Conservation (phyloP, 1,140 invertebrate genomes). For the Odontomachus brunneus region DNA sequence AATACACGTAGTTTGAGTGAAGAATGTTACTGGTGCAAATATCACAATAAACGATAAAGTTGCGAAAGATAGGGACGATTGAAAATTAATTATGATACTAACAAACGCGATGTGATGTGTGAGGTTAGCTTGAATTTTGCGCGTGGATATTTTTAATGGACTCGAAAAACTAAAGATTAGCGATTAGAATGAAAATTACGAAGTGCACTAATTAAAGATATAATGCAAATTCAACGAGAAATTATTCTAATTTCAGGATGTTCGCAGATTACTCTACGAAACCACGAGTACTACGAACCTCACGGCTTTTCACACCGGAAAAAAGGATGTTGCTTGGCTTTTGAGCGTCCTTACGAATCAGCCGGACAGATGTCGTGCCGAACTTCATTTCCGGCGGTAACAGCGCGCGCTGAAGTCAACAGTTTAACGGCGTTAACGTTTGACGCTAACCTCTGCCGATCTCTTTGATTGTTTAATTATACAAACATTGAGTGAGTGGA, state of each 20-base stretch:
- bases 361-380: slow-evolving; percentile 37
- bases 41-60: not conserved
- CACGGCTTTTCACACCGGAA: slow-evolving; percentile 43
- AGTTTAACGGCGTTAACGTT: no score
- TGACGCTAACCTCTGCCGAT: no score
- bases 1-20: not conserved
- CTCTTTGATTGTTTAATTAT: no score
- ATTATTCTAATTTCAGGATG: slow-evolving; percentile 50
- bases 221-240: not conserved
- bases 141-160: not conserved
- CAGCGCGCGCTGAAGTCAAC: no score
- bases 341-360: not conserved
- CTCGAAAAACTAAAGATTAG: not conserved
- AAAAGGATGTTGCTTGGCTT: slow-evolving; percentile 68
- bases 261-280: slow-evolving; percentile 52
- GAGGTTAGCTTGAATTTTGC: not conserved
- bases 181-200: not conserved
- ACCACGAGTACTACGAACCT: slow-evolving; percentile 60
- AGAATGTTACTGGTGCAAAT: not conserved
- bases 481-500: no score
- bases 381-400: no score
- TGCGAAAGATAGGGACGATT: not conserved
- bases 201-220: not conserved
- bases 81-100: no score
- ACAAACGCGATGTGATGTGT: not conserved